Evolutionary conservation across 2,113 vertebrate genomes (phyloP), one percentile per base, ranked within the genome.

Genomic region (Misgurnus mizolepis): DNA sequence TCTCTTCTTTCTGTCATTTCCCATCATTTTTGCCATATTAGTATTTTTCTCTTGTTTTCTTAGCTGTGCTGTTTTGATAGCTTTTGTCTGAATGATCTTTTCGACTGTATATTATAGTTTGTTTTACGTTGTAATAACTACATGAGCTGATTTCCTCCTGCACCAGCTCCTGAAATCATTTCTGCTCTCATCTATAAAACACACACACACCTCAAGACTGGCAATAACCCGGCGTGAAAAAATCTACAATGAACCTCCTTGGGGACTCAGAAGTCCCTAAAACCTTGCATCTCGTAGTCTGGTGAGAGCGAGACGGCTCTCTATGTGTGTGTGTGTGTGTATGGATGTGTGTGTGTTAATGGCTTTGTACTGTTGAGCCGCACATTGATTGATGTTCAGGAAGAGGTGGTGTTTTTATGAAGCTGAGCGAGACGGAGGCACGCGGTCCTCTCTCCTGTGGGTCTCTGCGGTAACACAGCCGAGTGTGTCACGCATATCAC

Each of bases 371-470:
- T 80, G 45, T 66, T 80, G 73, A 85, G 84, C 73, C 53, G 47
- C 80, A 76, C 85, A 88, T 88, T 83, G 89, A 89, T 89, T 86
- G 86, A 81, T 76, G 83, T 83, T 11, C 70, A 64, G 86, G 83
- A 84, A 76, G 72, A 87, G 80, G 74, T 70, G 41, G 72, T 77
- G 78, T 86, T 90, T 89, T 88, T 88, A 88, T 89, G 86, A 89
- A 90, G 85, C 87, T 53, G 68, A 82, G 86, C 87, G 88, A 81
- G 89, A 88, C 85, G 82, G 85, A 89, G 81, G 89, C 82, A 86
- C 82, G 15, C 67, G 83, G 85, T 85, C 83, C 88, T 87, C 80
- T 88, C 87, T 86, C 90, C 86, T 72, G 55, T 85, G 85, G 86
- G 90, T 87, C 87, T 85, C 86, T 86, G 82, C 85, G 89, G 78